Evolutionary conservation across 2,797 vertebrate genomes (phyloP).

Genomic region (Valencia hispanica): DNA sequence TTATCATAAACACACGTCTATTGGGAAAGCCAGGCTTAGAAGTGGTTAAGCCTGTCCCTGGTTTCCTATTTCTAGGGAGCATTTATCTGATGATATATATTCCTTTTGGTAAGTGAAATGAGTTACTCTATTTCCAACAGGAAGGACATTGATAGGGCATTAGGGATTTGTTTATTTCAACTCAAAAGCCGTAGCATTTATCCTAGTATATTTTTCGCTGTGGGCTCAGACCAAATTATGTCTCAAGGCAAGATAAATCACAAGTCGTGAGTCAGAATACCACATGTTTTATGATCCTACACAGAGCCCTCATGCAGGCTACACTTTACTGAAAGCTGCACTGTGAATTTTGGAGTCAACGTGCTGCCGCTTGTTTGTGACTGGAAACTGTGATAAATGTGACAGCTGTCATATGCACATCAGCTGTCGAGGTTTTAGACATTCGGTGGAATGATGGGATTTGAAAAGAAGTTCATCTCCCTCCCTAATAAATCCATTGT

Average conservation of each 20-base stretch:
- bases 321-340: slow-evolving; percentile 63
- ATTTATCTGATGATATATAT: slow-evolving; percentile 84
- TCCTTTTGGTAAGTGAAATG: slow-evolving; percentile 80
- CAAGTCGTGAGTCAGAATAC: slow-evolving; percentile 72
- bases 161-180: slow-evolving; percentile 84
- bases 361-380: slow-evolving; percentile 71
- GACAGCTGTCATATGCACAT: slow-evolving; percentile 80
- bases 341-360: slow-evolving; percentile 63
- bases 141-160: slow-evolving; percentile 83
- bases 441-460: slow-evolving; percentile 73
- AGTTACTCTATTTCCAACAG: slow-evolving; percentile 80
- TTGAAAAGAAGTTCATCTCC: slow-evolving; percentile 80
- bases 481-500: slow-evolving; percentile 80
- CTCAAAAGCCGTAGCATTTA: slow-evolving; percentile 77
- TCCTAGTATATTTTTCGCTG: slow-evolving; percentile 76
- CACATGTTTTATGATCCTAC: slow-evolving; percentile 73
- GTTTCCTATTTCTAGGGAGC: slow-evolving; percentile 79
- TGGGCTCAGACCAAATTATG: slow-evolving; percentile 76
- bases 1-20: slow-evolving; percentile 78
- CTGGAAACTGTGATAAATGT: slow-evolving; percentile 67
- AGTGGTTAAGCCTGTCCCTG: slow-evolving; percentile 81
- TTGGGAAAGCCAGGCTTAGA: slow-evolving; percentile 74
- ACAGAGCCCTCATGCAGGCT: slow-evolving; percentile 67
- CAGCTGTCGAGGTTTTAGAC: slow-evolving; percentile 76
- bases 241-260: slow-evolving; percentile 80